phyloP scores from a whole-genome alignment of 2,113 vertebrate genomes.

The Otis tarda region DNA sequence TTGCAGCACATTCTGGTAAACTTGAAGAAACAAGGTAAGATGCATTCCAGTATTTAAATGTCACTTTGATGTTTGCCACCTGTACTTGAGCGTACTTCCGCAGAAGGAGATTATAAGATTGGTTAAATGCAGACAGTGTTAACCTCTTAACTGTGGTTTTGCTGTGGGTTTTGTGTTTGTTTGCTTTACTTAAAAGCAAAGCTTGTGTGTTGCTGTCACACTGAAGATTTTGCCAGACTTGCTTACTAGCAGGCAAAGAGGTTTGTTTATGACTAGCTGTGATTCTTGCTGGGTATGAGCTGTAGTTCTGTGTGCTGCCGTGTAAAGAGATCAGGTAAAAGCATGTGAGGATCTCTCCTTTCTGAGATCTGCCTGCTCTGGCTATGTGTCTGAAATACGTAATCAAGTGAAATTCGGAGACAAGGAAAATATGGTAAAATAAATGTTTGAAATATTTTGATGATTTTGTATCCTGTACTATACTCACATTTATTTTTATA shows the following conservation, averaged over 20 bases:
- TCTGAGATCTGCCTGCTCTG: background rate
- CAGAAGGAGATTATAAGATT: background rate
- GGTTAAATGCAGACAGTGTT: background rate
- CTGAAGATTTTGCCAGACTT: background rate
- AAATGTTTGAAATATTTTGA: background rate
- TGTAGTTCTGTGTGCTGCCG: background rate
- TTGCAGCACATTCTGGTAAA: slow-evolving; percentile 66
- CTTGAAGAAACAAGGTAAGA: slow-evolving; percentile 75
- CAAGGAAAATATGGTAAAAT: background rate
- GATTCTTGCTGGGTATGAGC: background rate
- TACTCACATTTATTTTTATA: background rate
- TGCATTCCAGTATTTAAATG: background rate
- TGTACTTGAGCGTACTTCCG: background rate
- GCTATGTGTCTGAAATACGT: background rate
- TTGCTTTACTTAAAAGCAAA: background rate
- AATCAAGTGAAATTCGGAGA: background rate
- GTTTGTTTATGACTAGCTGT: background rate
- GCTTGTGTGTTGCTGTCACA: background rate
- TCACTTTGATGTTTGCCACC: background rate
- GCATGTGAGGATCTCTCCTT: background rate
- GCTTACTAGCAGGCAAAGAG: background rate
- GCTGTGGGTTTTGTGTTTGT: background rate
- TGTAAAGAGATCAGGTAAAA: background rate
- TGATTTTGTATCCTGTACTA: background rate
- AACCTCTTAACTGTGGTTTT: background rate